These are phyloP conservation scores for Sebastolobus alascanus DNA, from an alignment of 2,797 vertebrate species.

Conservation along the genomic window DNA sequence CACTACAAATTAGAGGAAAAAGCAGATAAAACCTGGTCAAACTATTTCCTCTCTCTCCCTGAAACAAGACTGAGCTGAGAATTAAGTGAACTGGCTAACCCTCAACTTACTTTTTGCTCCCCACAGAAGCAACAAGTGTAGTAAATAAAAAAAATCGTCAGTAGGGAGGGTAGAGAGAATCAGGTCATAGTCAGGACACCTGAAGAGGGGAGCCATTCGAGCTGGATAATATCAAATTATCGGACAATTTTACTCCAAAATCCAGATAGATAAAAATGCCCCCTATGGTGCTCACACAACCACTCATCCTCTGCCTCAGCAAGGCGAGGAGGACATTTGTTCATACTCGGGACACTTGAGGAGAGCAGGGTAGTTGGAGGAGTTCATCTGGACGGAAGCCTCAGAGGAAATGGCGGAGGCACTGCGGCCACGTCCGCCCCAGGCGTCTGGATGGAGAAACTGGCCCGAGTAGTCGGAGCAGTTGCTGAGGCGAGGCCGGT, in stretches of 20 bases:
- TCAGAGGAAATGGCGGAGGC: slow-evolving; percentile 92
- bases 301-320: slow-evolving; percentile 79
- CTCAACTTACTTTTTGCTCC: slow-evolving; percentile 26
- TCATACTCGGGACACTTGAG: slow-evolving; percentile 94
- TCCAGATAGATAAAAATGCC: slow-evolving; percentile 41
- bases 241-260: slow-evolving; percentile 41
- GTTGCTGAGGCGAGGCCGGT: slow-evolving; percentile 92
- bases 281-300: background rate
- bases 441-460: slow-evolving; percentile 92
- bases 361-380: slow-evolving; percentile 90
- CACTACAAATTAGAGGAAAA: slow-evolving; percentile 21
- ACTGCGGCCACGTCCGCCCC: slow-evolving; percentile 89
- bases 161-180: slow-evolving; percentile 32
- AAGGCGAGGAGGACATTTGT: slow-evolving; percentile 93
- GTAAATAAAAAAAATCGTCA: slow-evolving; percentile 1
- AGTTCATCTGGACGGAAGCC: slow-evolving; percentile 93
- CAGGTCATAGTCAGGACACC: slow-evolving; percentile 44
- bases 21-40: slow-evolving; percentile 19
- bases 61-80: slow-evolving; percentile 24
- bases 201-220: slow-evolving; percentile 29
- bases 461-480: slow-evolving; percentile 94
- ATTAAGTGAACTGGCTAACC: slow-evolving; percentile 30
- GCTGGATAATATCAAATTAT: slow-evolving; percentile 55
- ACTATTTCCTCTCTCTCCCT: slow-evolving; percentile 3
- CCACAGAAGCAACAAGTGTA: slow-evolving; percentile 39